Evolutionary conservation across 2,888 invertebrate genomes (phyloP), one percentile per base, ranked within the genome.

Genomic region (Hylaea fasciaria): DNA sequence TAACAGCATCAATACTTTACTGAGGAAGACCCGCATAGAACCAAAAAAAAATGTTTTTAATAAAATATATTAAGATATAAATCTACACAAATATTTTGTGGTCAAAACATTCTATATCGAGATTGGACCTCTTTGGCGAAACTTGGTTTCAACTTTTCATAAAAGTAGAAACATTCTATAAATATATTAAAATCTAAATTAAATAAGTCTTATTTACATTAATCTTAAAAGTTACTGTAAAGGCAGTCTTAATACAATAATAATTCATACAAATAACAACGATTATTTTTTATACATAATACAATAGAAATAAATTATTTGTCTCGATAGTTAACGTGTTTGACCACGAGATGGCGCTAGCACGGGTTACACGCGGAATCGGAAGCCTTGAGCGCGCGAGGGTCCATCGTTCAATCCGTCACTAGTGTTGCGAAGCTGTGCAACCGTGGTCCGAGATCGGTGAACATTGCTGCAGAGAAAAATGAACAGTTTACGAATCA

Each of bases 401-500:
- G 51, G 56, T 51, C 12, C 11, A 39, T 40, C 11, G 10, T 41
- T 17, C 32, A 37, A 29, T 55, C 44, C 7, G 7, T 43, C 1
- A 16, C 37, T 44, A 14, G 35, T 17, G 32, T 52, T 49, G 60
- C 53, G 22, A 53, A 11, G 78, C 72, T 1, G 75, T 74, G 56
- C 84, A 85, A 9, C 83, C 82, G n/a, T 40, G 50, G 2, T 66
- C 57, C 1, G 83, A 70, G 35, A 78, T 77, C 0, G 48, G 58
- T 11, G 54, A 66, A 62, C 85, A 85, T 66, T 72, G 49, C 85
- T 85, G 79, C 13, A 76, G 75, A 51, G 57, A 56, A 65, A 46
- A 58, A 29, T 28, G 40, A 41, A 48, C 17, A 39, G n/a, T n/a
- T n/a, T n/a, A n/a, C n/a, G n/a, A n/a, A n/a, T n/a, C n/a, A n/a